Evolutionary conservation across 2,113 vertebrate species (phyloP).

Genomic region (Esox niger): DNA sequence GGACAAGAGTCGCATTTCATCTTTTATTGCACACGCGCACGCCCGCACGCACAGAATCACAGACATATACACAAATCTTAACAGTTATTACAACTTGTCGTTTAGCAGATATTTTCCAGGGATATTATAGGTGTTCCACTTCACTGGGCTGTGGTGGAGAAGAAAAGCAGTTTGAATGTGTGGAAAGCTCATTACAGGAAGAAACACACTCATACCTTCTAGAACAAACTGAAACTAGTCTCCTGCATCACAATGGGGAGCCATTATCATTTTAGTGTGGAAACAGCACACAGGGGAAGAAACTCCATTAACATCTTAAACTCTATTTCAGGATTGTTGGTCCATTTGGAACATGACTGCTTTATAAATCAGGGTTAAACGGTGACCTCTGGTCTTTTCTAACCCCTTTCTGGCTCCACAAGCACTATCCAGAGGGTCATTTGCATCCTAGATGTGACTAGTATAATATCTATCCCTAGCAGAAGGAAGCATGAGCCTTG

Average conservation of each 20-base stretch:
- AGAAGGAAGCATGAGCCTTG: conserved; percentile 13
- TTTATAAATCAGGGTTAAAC: conserved; percentile 56
- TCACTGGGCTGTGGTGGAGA: conserved; percentile 46
- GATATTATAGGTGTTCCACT: conserved; percentile 42
- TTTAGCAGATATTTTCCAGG: conserved; percentile 49
- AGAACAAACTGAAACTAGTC: conserved; percentile 60
- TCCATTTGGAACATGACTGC: conserved; percentile 29
- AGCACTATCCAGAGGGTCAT: conserved; percentile 33
- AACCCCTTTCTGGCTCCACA: conserved; percentile 17
- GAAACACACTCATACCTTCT: conserved; percentile 39
- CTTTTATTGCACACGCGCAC: not conserved
- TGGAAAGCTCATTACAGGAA: conserved; percentile 66
- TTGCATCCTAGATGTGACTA: conserved; percentile 45
- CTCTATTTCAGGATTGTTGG: conserved; percentile 3
- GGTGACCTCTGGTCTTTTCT: conserved; percentile 44
- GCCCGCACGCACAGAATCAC: no score
- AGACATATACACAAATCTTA: not conserved
- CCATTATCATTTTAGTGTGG: conserved; percentile 58
- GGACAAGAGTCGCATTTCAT: no score
- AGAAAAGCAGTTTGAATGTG: conserved; percentile 51
- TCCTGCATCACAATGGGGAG: conserved; percentile 57
- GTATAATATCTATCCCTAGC: conserved; percentile 40
- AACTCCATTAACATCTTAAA: no score
- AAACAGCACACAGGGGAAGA: conserved; percentile 34
- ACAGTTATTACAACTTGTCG: conserved; percentile 48